phyloP scores from a whole-genome alignment of 2,888 invertebrate species.

The Spilosoma lubricipeda region DNA sequence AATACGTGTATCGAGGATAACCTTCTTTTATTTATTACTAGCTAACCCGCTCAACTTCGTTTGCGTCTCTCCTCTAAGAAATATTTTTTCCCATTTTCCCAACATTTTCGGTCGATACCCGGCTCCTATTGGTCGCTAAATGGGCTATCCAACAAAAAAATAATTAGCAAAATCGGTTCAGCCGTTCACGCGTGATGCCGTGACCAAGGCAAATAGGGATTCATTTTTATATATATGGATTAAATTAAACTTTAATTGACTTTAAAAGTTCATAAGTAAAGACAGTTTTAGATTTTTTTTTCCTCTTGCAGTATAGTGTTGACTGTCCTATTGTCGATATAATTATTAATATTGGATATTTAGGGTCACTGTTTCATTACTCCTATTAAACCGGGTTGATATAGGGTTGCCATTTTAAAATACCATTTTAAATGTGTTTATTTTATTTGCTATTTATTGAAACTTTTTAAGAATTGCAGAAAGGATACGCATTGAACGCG shows the following conservation, averaged over 20 bases:
- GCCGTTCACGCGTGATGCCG: no score
- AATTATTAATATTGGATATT: background rate
- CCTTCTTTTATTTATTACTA: no score
- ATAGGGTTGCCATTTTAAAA: slow-evolving; percentile 25
- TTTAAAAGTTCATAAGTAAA: background rate
- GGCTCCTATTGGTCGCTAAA: no score
- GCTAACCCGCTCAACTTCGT: no score
- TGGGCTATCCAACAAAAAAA: no score
- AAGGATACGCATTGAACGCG: background rate
- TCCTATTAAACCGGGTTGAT: slow-evolving; percentile 32
- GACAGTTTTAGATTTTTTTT: background rate
- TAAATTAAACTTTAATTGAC: no score
- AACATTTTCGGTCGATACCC: no score
- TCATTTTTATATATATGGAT: no score
- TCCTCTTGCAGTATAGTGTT: background rate
- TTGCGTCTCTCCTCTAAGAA: no score
- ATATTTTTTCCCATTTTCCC: no score
- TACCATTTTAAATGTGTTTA: background rate
- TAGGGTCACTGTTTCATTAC: slow-evolving; percentile 25
- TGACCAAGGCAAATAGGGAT: no score
- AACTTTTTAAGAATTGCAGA: background rate
- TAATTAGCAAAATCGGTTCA: no score
- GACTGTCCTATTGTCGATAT: background rate
- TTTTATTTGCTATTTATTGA: background rate
- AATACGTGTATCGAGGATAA: background rate